Evolutionary conservation across 2,888 invertebrate species (phyloP).

Genomic region (Leptodirus hochenwartii): DNA sequence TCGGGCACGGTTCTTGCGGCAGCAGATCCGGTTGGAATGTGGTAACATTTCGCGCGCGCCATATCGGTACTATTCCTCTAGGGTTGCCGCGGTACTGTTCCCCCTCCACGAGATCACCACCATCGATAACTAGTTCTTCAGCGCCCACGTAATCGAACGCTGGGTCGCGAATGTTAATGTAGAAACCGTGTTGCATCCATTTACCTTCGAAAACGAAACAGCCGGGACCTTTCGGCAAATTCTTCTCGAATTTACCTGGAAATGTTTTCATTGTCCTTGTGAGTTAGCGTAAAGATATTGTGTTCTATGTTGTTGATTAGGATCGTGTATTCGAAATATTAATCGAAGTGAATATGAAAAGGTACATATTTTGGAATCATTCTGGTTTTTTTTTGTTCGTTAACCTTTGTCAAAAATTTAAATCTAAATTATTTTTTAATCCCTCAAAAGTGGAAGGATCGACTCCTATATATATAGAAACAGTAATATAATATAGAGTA

Average conservation of each 20-base stretch:
- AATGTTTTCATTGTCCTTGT: no score
- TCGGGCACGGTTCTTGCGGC: conserved; percentile 48
- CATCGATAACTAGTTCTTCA: conserved; percentile 14
- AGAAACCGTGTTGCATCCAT: conserved; percentile 58
- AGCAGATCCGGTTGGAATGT: conserved; percentile 47
- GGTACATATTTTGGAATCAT: no score
- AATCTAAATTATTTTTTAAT: no score
- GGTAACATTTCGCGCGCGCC: conserved; percentile 51
- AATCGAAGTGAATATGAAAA: no score
- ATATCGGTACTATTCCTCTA: conserved; percentile 31
- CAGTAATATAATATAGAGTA: no score
- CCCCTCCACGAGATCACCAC: conserved; percentile 7
- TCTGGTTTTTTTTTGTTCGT: no score
- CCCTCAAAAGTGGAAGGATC: no score
- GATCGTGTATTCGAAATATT: no score
- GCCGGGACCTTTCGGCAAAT: conserved; percentile 52
- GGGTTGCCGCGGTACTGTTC: conserved; percentile 20
- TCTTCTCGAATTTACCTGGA: conserved; percentile 54
- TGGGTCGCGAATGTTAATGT: conserved; percentile 39
- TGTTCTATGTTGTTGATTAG: no score
- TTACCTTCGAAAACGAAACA: conserved; percentile 61
- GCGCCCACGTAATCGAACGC: conserved; percentile 31
- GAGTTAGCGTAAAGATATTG: no score
- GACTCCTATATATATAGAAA: no score
- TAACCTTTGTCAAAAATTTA: no score